phyloP scores from a whole-genome alignment of 2,797 vertebrate genomes.

The Halcyon chelicuti region DNA sequence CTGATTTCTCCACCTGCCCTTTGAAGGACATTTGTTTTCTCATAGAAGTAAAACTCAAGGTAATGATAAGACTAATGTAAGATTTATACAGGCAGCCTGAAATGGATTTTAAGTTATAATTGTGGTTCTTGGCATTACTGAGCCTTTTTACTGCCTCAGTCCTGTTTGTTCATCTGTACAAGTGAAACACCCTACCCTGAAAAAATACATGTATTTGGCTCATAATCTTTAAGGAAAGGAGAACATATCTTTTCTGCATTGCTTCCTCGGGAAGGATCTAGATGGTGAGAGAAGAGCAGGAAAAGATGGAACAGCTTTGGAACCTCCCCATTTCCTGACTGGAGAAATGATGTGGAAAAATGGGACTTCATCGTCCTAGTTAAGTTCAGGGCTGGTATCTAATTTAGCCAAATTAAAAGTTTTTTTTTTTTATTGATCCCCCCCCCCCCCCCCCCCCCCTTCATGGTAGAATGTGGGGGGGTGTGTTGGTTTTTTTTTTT shows the following conservation, averaged over 20 bases:
- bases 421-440: not conserved
- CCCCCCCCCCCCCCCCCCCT: not conserved
- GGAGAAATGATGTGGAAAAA: not conserved
- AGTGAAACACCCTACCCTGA: not conserved
- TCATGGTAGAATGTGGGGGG: too few relatives aligned
- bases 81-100: not conserved
- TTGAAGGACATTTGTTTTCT: slow-evolving; percentile 4
- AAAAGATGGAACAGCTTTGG: not conserved
- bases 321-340: not conserved
- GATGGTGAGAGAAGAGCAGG: not conserved
- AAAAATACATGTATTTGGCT: not conserved
- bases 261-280: not conserved
- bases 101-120: slow-evolving; percentile 23
- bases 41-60: not conserved
- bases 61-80: not conserved
- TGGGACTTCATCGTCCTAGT: not conserved
- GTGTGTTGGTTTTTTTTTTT: too few relatives aligned
- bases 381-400: not conserved
- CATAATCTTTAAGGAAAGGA: not conserved
- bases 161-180: not conserved
- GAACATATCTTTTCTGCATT: not conserved
- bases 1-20: not conserved
- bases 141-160: not conserved
- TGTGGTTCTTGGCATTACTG: not conserved
- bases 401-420: not conserved